Base-by-base conservation (phyloP, 1,140 invertebrate species). In the Ostrea edulis region DNA sequence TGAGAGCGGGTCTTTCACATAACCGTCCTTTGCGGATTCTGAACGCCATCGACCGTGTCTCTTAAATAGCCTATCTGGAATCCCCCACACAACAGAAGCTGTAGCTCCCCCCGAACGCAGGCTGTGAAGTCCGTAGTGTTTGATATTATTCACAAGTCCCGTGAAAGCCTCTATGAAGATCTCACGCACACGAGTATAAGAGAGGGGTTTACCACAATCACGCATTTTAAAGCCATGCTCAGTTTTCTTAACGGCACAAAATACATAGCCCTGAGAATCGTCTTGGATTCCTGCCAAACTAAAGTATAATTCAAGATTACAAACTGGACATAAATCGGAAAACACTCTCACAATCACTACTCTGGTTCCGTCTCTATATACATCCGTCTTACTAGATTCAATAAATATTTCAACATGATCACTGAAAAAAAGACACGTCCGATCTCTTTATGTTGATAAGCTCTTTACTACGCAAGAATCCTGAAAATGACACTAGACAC, bases 1-100 rank as follows among this genome's bases (percentile, higher is more conserved):
- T n/a, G n/a, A n/a, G n/a, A 86, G 35, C 29, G 85, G 35, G 68
- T 86, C 85, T n/a, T 86, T 68, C 3, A 86, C 85, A n/a, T 86
- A 86, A 8, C 85, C 58, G 51, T 86, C 62, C 68, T 77, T 86
- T 17, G 85, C 85, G n/a, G 44, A 44, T 20, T 86, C 85, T 12
- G 85, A 86, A 20, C 54, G 62, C 85, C 85, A 86, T 12, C 84
- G 55, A 0, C 84, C 84, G n/a, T 68, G 84, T 86, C 84, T 17
- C 62, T 86, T 86, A 22, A 86, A 86, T n/a, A 86, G 8, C 8
- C 84, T 14, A 29, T 68, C 84, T 35, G 22, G 55, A 68, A 86
- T 65, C 20, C 55, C 55, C 11, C 7, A 3, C 11, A 29, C 22
- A 12, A 58, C 84, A 5, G 58, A 54, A 7, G 55, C 62, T 14